A percentile compares a stretch with the other conserved stretches of the same genome.
These are phyloP conservation scores for Serinus canaria DNA, from an alignment of 2,113 vertebrate genomes.

Conservation along the genomic window DNA sequence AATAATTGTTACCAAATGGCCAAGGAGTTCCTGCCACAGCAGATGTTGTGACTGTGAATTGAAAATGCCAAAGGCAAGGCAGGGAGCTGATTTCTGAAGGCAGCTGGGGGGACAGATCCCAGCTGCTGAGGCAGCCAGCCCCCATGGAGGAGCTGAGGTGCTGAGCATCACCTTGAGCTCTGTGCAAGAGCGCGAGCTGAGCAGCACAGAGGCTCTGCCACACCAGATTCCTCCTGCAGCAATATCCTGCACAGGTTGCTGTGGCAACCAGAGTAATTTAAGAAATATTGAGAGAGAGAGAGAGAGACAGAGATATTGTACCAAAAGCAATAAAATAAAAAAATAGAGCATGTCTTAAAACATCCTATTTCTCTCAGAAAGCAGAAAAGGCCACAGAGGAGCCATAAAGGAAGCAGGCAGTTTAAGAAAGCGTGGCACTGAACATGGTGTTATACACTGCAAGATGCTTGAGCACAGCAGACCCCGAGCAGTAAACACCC, in stretches of 20 bases:
- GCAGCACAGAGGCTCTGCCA: background rate
- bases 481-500: background rate
- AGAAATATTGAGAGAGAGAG: conserved; percentile 19
- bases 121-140: background rate
- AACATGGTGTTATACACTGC: background rate
- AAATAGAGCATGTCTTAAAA: background rate
- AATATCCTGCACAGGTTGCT: conserved; percentile 40
- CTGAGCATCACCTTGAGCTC: background rate
- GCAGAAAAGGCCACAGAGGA: background rate
- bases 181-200: background rate
- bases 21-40: background rate
- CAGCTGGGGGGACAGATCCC: background rate
- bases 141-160: background rate
- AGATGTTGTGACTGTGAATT: background rate
- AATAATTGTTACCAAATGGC: background rate
- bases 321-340: conserved; percentile 30
- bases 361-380: background rate
- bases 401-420: background rate
- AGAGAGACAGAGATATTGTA: background rate
- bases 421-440: background rate
- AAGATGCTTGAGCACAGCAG: background rate
- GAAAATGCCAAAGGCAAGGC: background rate
- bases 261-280: conserved; percentile 54
- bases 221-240: background rate
- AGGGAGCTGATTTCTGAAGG: background rate